Base-by-base conservation (phyloP, 2,888 invertebrate species). In the Dryadula phaetusa region DNA sequence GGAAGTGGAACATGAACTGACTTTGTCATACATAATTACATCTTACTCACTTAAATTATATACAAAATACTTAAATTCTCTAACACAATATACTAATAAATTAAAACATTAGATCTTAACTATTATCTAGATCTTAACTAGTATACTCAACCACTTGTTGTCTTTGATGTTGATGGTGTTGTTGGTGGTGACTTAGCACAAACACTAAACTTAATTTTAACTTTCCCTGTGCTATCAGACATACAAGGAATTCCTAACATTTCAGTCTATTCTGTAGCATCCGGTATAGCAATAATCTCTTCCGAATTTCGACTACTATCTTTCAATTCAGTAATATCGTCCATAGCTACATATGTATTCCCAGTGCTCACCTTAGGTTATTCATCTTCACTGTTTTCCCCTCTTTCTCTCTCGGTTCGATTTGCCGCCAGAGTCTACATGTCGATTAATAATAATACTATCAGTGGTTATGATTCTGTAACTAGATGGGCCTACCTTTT, bases 171-270 rank as follows among this genome's bases (percentile, higher is more conserved):
- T n/a, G n/a, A n/a, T n/a, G n/a, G n/a, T n/a, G n/a, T n/a, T n/a
- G n/a, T n/a, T n/a, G n/a, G n/a, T 49, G 69, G 69, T 34, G 44
- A 40, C 18, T 53, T 62, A 8, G 44, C 16, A 32, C 53, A 58
- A 28, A n/a, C 4, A 12, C 10, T 62, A 8, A 28, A 53, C 52
- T 66, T 69, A 52, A 58, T 69, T 53, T 25, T 65, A 1, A 65
- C 37, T 53, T 69, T 66, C n/a, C 62, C 53, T 25, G 42, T 49
- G 14, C 49, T 49, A 34, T 63, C 63, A 32, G 44, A 58, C 20
- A 49, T 42, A n/a, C 56, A 25, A 16, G 69, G 65, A 25, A 67
- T 70, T 28, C 70, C 64, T 18, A 70, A 61, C 32, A 70, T 47
- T 47, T 67, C 65, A 25, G 25, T 47, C 65, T 63, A 70, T 64